These are phyloP conservation scores for Ips typographus DNA, from an alignment of 1,140 invertebrate species.

Conservation along the genomic window DNA sequence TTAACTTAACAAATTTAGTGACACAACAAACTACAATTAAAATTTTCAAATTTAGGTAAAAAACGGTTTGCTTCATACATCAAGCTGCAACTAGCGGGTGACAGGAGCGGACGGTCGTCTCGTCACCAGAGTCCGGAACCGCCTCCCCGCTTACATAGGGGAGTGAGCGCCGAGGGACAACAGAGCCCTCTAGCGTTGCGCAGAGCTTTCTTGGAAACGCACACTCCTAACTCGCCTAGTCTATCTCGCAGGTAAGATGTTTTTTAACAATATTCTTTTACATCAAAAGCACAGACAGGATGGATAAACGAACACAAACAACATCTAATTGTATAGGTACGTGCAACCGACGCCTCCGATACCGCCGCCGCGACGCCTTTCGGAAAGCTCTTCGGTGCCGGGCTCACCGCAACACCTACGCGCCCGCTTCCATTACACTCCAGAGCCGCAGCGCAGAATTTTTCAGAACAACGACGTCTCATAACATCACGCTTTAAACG, in stretches of 20 bases:
- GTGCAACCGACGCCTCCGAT: constrained; percentile 69
- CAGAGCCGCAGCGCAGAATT: constrained; percentile 68
- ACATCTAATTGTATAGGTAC: constrained; percentile 51
- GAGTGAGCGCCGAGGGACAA: constrained; percentile 51
- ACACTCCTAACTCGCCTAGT: constrained; percentile 57
- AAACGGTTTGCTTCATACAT: constrained; percentile 76
- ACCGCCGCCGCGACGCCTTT: constrained; percentile 66
- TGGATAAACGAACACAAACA: neutral
- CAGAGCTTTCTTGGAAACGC: constrained; percentile 59
- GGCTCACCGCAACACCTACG: constrained; percentile 68
- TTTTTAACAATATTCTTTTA: neutral
- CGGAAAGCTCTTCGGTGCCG: constrained; percentile 68
- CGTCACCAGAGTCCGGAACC: constrained; percentile 65
- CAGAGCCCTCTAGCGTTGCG: constrained; percentile 61
- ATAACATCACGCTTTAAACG: constrained; percentile 39
- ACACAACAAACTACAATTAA: too few species aligned
- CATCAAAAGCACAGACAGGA: constrained; percentile 1
- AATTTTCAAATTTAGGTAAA: constrained; percentile 48
- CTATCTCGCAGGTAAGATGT: constrained; percentile 61
- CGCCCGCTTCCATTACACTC: constrained; percentile 69
- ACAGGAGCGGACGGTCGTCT: constrained; percentile 46
- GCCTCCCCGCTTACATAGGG: constrained; percentile 65
- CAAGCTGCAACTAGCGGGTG: constrained; percentile 63
- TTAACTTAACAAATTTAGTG: too few species aligned
- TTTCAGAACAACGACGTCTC: constrained; percentile 51